Base-by-base conservation (phyloP, 2,113 vertebrate genomes). In the Hippoglossus stenolepis region DNA sequence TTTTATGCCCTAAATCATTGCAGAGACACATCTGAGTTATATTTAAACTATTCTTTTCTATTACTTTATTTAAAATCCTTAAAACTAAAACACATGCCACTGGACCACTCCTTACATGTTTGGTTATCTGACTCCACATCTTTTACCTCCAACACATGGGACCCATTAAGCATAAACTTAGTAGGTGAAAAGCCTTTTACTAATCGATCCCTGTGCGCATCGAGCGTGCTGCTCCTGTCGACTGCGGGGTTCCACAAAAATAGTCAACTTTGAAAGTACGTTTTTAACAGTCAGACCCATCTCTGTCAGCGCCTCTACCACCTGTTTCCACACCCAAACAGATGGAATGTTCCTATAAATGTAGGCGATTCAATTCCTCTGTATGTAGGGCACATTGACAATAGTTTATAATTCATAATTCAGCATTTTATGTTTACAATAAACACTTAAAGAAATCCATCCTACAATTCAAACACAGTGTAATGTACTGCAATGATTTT, bases 41-140 rank as follows among this genome's bases (percentile, higher is more conserved):
- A 75, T 89, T 80, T 63, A 13, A 63, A 20, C 59, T 54, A 54
- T 65, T 61, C 24, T 70, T 31, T 31, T 53, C 51, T 76, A 61
- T 80, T 79, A 70, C 76, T 82, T 79, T 12, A 58, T 21, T 67
- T 71, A 23, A 63, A 63, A 63, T 8, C 28, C 28, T 38, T 12
- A 35, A 73, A 84, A 66, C 64, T 38, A 67, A 79, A 89, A 71
- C 84, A 82, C 54, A 84, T 82, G 75, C 61, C 17, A n/a, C 51
- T 35, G 54, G 51, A 62, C 68, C 60, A 67, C 64, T 75, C 40
- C 54, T 78, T 65, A 66, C 66, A 62, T 77, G 73, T 67, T 70
- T 12, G 54, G 38, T 65, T 65, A 61, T 58, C 31, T 56, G 72
- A 62, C 56, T 65, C 61, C 35, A 49, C 65, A 60, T 81, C 57